Evolutionary conservation across 2,797 vertebrate genomes (phyloP).

Genomic region (Lindbergichthys nudifrons): DNA sequence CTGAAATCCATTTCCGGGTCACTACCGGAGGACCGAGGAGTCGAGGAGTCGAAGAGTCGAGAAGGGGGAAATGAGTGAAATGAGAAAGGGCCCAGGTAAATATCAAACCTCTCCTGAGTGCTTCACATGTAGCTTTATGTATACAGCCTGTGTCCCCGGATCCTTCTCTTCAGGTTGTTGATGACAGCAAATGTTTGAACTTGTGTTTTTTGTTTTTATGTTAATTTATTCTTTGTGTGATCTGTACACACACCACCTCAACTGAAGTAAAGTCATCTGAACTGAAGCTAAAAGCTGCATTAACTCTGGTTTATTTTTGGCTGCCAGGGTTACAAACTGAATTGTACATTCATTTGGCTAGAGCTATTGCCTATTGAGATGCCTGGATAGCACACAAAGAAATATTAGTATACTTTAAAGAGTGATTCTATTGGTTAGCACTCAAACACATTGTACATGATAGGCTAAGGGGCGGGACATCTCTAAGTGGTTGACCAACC

Average conservation of each 20-base stretch:
- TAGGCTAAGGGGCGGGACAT: no score
- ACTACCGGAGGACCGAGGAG: no score
- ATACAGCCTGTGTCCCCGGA: constrained; percentile 22
- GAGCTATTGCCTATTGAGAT: no score
- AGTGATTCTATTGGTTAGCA: no score
- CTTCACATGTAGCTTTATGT: constrained; percentile 32
- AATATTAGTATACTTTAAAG: no score
- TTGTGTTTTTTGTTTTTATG: constrained; percentile 20
- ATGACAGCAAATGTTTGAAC: constrained; percentile 26
- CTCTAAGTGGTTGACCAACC: no score
- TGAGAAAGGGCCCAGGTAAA: constrained; percentile 41
- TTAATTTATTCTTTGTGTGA: constrained; percentile 22
- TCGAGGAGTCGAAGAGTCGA: no score
- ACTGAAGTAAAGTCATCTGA: constrained; percentile 11
- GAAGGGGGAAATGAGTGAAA: no score
- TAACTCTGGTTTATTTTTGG: neutral
- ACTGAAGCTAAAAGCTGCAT: constrained; percentile 1
- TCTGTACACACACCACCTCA: constrained; percentile 15
- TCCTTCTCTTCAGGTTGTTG: constrained; percentile 21
- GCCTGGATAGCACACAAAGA: no score
- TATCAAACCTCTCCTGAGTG: constrained; percentile 39
- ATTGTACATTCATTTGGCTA: no score
- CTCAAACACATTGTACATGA: no score
- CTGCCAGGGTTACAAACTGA: neutral
- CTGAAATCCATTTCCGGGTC: no score